These are phyloP conservation scores for Athalia cordata DNA, from an alignment of 2,888 invertebrate genomes.

Conservation along the genomic window DNA sequence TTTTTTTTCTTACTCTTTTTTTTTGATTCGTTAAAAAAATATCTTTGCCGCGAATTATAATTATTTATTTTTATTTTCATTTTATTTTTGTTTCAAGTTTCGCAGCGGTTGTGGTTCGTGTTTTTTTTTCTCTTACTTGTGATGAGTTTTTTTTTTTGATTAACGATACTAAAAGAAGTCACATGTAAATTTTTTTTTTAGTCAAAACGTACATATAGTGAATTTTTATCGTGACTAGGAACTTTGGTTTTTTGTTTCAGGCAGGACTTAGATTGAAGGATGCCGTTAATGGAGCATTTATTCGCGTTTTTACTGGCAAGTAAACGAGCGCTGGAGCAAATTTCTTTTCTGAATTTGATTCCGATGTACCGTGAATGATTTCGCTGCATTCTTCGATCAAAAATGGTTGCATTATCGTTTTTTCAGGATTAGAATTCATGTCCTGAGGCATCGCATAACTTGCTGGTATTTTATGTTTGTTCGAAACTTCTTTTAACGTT, in stretches of 20 bases:
- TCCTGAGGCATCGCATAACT: conserved; percentile 81
- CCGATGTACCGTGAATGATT: conserved; percentile 51
- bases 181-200: background rate
- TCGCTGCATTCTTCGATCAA: conserved; percentile 82
- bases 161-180: background rate
- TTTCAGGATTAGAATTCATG: conserved; percentile 71
- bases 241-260: conserved; percentile 73
- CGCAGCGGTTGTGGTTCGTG: conserved; percentile 33
- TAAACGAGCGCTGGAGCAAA: conserved; percentile 95
- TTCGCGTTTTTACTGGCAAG: conserved; percentile 92
- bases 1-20: background rate
- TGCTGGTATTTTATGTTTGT: conserved; percentile 77
- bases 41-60: conserved; percentile 29
- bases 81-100: background rate
- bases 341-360: conserved; percentile 72
- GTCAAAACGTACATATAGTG: background rate
- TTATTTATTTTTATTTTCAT: background rate
- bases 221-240: conserved; percentile 31
- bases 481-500: conserved; percentile 76
- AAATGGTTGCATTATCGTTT: conserved; percentile 95
- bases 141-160: background rate
- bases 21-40: conserved; percentile 37
- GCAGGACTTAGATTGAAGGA: conserved; percentile 96
- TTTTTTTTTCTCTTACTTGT: background rate
- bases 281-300: conserved; percentile 90